A percentile compares a stretch with the other conserved stretches of the same genome.
phyloP scores from a whole-genome alignment of 2,113 vertebrate species.

The Neolamprologus variostigma region DNA sequence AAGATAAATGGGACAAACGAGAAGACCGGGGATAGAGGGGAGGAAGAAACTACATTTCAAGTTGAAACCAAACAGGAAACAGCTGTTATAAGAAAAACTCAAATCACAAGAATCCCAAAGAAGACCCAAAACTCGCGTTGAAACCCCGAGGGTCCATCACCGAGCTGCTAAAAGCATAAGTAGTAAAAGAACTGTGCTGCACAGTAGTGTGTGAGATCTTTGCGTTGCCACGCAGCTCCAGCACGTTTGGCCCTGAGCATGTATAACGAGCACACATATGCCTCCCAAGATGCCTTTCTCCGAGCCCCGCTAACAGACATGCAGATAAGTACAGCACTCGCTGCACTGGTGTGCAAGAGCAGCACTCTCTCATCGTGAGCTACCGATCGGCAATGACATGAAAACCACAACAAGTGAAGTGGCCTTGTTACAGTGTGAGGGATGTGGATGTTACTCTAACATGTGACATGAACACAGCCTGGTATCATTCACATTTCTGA shows the following conservation, averaged over 20 bases:
- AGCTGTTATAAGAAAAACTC: background rate
- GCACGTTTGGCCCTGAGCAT: background rate
- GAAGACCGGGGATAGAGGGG: background rate
- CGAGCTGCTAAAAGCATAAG: background rate
- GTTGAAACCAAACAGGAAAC: background rate
- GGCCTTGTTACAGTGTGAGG: accelerated
- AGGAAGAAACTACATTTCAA: background rate
- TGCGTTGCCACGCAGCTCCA: background rate
- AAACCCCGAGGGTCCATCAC: accelerated
- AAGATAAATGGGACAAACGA: accelerated
- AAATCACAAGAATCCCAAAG: background rate
- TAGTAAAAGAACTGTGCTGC: background rate
- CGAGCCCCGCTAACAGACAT: background rate
- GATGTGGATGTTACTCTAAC: background rate
- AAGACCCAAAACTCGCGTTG: accelerated
- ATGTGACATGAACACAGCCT: background rate
- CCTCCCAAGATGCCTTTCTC: background rate
- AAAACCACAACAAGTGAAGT: background rate
- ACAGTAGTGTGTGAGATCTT: background rate
- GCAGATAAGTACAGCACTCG: background rate
- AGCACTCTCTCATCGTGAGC: background rate
- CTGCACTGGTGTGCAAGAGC: background rate
- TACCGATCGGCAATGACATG: background rate
- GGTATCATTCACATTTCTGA: background rate
- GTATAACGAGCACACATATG: background rate